Evolutionary conservation across 2,113 vertebrate genomes (phyloP), one percentile per base, ranked within the genome.

Genomic region (Motacilla alba): DNA sequence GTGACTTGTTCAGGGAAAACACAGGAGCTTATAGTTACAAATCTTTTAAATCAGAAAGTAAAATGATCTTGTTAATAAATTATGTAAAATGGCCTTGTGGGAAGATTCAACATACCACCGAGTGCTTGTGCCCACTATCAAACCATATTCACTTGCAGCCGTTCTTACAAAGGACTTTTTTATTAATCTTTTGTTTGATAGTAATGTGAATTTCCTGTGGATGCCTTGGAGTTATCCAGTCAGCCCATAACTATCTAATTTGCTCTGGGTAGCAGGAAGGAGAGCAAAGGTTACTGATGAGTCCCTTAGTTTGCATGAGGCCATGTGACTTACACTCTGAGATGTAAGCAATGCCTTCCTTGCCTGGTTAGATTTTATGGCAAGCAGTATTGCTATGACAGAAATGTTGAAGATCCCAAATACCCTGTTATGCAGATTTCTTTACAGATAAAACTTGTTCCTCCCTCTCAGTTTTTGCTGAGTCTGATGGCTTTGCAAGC

Each of bases 11-110:
- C 94, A 89, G 95, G 85, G 95, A 97, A 89, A 97, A 96, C 92
- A 88, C 90, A 75, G 83, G 87, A 95, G 96, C 85, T 94, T 95
- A 96, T 95, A 96, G 90, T 95, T 96, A 97, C 94, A 89, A 92
- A 97, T 94, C 92, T 90, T 93, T 95, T 97, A 97, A 96, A 96
- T 96, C 94, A 96, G 96, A 94, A 95, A 96, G 90, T 89, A 93
- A 96, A 91, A 96, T 83, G 91, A 88, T 89, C 82, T 92, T 94
- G 86, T 94, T 95, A 96, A 96, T 95, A 95, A 93, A 96, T 96
- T 96, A 95, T 95, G 94, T 95, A 94, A 97, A 97, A 96, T 69
- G 76, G 92, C 79, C 96, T 96, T 96, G 82, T 92, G 91, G 95
- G 94, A 97, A 96, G 95, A 96, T 94, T 95, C 76, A 91, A 72